Evolutionary conservation across 2,797 vertebrate genomes (phyloP).

Genomic region (Sarcoramphus papa): DNA sequence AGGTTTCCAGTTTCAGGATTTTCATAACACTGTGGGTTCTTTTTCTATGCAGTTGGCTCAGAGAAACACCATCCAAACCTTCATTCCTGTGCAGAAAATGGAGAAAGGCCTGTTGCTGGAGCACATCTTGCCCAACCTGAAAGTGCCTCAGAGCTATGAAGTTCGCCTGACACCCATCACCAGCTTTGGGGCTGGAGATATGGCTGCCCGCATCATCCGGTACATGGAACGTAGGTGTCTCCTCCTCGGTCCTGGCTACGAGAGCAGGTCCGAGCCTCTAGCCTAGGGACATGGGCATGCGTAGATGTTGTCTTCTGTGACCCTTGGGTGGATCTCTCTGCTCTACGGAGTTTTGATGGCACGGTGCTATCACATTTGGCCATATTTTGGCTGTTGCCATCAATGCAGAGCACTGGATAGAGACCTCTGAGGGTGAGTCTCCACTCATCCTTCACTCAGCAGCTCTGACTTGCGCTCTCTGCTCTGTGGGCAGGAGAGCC

Average conservation of each 20-base stretch:
- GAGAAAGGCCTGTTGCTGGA: constrained; percentile 88
- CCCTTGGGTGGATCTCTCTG: not conserved
- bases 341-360: not conserved
- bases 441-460: not conserved
- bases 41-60: constrained; percentile 70
- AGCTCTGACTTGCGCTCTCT: not conserved
- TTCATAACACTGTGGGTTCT: not conserved
- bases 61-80: constrained; percentile 72
- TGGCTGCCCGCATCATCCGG: constrained; percentile 84
- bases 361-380: rapidly evolving
- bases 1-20: not conserved
- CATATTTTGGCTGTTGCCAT: not conserved
- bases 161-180: constrained; percentile 89
- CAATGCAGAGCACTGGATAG: not conserved
- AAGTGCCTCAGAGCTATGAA: constrained; percentile 89
- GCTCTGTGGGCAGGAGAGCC: not conserved
- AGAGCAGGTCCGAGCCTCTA: not conserved
- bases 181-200: constrained; percentile 86
- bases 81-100: constrained; percentile 83
- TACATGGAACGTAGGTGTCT: constrained; percentile 92
- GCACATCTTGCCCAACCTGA: constrained; percentile 82
- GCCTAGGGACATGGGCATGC: not conserved
- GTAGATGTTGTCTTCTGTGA: not conserved
- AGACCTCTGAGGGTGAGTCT: not conserved
- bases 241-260: not conserved